These are phyloP conservation scores for Rotaria sp. DNA, from an alignment of 2,888 invertebrate species.

Conservation along the genomic window DNA sequence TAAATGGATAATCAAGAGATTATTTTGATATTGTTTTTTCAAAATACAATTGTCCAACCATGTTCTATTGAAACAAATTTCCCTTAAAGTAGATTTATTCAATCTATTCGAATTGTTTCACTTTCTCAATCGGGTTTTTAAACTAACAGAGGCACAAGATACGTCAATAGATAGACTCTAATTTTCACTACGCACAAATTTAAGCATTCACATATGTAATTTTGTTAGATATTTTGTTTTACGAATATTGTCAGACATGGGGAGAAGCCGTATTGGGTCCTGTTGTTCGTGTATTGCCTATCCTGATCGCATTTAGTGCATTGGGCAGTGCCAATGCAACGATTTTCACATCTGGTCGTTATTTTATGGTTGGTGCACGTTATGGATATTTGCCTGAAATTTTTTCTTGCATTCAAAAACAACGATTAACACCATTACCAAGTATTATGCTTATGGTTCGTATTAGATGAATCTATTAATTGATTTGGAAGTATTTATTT, in stretches of 20 bases:
- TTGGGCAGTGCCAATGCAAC: background rate
- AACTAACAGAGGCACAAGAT: too few relatives aligned
- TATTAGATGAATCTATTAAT: background rate
- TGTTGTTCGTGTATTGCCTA: background rate
- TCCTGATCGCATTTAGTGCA: background rate
- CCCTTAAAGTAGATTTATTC: too few relatives aligned
- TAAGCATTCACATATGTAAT: too few relatives aligned
- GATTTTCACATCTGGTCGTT: background rate
- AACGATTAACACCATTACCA: background rate
- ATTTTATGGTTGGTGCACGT: background rate
- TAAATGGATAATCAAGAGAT: too few relatives aligned
- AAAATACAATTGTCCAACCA: too few relatives aligned
- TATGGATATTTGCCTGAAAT: background rate
- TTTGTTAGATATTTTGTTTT: too few relatives aligned
- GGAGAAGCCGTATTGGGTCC: background rate
- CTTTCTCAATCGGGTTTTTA: too few relatives aligned
- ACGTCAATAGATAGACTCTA: too few relatives aligned
- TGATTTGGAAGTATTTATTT: background rate
- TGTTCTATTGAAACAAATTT: too few relatives aligned
- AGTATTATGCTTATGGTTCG: background rate
- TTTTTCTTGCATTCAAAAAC: background rate
- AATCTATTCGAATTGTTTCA: too few relatives aligned
- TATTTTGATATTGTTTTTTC: too few relatives aligned
- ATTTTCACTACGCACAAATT: too few relatives aligned
- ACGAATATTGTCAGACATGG: background rate